These are phyloP conservation scores for Penelope pileata DNA, from an alignment of 2,113 vertebrate genomes.

Conservation along the genomic window DNA sequence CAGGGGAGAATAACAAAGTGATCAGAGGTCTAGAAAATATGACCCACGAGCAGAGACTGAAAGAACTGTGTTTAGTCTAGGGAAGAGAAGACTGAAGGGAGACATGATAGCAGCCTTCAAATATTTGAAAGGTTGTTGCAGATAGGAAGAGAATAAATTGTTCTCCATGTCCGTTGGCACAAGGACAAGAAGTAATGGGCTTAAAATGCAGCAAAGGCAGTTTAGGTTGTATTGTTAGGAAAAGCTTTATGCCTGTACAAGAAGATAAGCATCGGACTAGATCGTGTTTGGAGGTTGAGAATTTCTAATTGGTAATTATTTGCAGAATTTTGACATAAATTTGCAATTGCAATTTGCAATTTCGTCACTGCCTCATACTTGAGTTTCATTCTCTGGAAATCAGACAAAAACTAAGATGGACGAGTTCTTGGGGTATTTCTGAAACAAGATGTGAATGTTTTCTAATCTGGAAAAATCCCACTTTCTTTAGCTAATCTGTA, in stretches of 20 bases:
- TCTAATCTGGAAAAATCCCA: background rate
- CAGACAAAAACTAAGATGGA: background rate
- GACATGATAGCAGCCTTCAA: conserved; percentile 49
- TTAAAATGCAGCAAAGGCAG: conserved; percentile 1
- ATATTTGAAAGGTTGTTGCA: conserved; percentile 61
- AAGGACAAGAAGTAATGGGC: conserved; percentile 14
- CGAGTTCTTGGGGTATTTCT: background rate
- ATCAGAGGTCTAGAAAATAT: conserved; percentile 50
- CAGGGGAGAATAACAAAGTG: conserved; percentile 18
- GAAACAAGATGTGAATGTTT: background rate
- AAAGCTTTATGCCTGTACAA: background rate
- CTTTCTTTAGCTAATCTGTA: background rate
- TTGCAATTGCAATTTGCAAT: background rate
- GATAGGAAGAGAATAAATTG: conserved; percentile 53
- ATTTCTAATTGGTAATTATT: background rate
- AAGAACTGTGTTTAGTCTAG: conserved; percentile 63
- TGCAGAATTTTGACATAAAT: background rate
- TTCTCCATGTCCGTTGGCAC: conserved; percentile 47
- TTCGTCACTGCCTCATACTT: background rate
- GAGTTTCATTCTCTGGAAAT: background rate
- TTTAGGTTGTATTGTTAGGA: conserved; percentile 12
- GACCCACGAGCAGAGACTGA: background rate
- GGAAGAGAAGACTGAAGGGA: conserved; percentile 11
- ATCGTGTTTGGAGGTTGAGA: background rate
- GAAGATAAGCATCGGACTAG: background rate